A percentile compares a stretch with the other conserved stretches of the same genome.
These are phyloP conservation scores for Norana najaformis DNA, from an alignment of 2,888 invertebrate genomes.

Conservation along the genomic window DNA sequence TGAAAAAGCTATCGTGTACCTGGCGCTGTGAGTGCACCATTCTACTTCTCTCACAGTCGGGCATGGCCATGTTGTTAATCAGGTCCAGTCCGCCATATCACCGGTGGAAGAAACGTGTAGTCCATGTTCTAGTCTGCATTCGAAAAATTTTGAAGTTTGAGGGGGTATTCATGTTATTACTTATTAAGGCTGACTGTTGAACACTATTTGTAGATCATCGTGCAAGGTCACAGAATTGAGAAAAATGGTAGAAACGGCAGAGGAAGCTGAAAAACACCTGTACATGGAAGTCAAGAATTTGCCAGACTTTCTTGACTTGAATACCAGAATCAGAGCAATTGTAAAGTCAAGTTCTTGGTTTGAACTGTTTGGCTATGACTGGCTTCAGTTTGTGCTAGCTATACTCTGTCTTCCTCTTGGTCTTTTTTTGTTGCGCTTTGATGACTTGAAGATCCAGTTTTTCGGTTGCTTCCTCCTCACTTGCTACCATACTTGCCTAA, in stretches of 20 bases:
- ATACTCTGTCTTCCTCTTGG: slow-evolving; percentile 40
- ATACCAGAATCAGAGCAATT: slow-evolving; percentile 47
- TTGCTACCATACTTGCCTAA: slow-evolving; percentile 48
- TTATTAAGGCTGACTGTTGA: background rate
- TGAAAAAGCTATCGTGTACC: too few species aligned
- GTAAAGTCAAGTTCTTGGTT: slow-evolving; percentile 51
- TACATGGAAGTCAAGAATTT: slow-evolving; percentile 50
- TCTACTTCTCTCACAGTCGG: too few species aligned
- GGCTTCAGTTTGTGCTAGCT: slow-evolving; percentile 45
- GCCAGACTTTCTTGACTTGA: slow-evolving; percentile 51
- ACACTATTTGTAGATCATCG: background rate
- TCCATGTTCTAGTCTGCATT: too few species aligned
- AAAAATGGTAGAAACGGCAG: background rate
- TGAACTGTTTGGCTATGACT: slow-evolving; percentile 55
- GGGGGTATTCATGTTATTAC: background rate
- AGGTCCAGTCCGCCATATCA: too few species aligned
- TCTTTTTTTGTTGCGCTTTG: slow-evolving; percentile 44
- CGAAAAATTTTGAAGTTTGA: too few species aligned
- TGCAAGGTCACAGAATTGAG: background rate
- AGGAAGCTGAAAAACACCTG: slow-evolving; percentile 37
- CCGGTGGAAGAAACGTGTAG: too few species aligned
- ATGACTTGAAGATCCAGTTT: slow-evolving; percentile 36
- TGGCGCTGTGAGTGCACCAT: too few species aligned
- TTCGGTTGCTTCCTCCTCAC: slow-evolving; percentile 51
- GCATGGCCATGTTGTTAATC: too few species aligned